Evolutionary conservation across 1,140 invertebrate genomes (phyloP).

Genomic region (Telenomus remus): DNA sequence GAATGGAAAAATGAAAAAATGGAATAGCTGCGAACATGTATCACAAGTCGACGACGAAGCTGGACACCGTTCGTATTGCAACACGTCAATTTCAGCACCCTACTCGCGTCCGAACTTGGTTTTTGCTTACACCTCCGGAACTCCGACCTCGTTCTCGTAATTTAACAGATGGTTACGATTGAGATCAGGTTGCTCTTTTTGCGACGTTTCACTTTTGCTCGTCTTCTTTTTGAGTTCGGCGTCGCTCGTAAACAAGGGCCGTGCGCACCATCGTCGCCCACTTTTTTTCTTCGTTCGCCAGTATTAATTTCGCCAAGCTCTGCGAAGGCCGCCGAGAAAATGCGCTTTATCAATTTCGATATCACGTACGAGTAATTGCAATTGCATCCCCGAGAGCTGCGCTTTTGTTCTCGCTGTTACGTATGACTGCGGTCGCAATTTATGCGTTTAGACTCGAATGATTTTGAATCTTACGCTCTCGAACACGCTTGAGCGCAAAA

Average conservation of each 20-base stretch:
- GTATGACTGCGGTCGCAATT: constrained; percentile 14
- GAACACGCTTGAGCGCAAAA: constrained; percentile 2
- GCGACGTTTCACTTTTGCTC: constrained; percentile 10
- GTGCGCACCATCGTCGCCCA: not conserved
- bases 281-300: constrained; percentile 11
- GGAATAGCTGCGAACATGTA: no score
- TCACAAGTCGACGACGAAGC: no score
- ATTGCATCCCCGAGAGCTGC: not conserved
- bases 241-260: no score
- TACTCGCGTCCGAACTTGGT: constrained; percentile 22
- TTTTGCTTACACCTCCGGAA: constrained; percentile 54
- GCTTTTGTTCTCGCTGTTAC: constrained; percentile 14
- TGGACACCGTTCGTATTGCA: no score
- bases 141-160: constrained; percentile 55
- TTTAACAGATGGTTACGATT: constrained; percentile 56
- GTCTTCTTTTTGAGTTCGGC: constrained; percentile 1
- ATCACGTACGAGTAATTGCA: constrained; percentile 16
- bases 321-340: constrained; percentile 10
- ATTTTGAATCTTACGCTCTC: constrained; percentile 11
- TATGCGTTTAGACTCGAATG: constrained; percentile 11
- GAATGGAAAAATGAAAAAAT: no score
- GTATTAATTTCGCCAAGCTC: no score
- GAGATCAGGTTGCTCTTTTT: constrained; percentile 45
- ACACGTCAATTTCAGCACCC: constrained; percentile 9
- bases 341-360: constrained; percentile 42